Evolutionary conservation across 2,888 invertebrate genomes (phyloP), one percentile per base, ranked within the genome.

Genomic region (Eupithecia subfuscata): DNA sequence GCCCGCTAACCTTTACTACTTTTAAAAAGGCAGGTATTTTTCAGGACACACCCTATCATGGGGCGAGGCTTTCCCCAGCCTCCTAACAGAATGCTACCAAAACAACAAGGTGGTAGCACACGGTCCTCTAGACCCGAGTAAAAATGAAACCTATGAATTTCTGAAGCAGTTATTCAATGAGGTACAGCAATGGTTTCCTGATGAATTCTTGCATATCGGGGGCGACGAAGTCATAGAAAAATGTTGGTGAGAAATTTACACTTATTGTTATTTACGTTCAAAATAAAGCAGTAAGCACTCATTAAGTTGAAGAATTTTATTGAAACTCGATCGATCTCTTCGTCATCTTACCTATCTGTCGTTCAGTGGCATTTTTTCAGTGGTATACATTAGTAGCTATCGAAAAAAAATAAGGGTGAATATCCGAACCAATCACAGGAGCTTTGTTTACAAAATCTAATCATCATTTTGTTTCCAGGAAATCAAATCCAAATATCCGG

Each of bases 211-310:
- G 18, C 99, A 99, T 90, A 89, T 99, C 1, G 99, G 99, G 6
- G 98, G 98, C 0, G 99, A 99, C 88, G 99, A 99, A 93, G 98
- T 98, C 0, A 96, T 95, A 43, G 96, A 96, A 85, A 92, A 94
- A 71, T 98, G 98, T 87, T 98, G 98, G 98, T 97, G 89, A 92
- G 92, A 30, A 16, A 56, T 56, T 56, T 22, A 56, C n/a, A 56
- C 22, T n/a, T 12, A n/a, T 52, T n/a, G 9, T 52, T 52, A 52
- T 9, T 6, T 22, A 9, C 52, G n/a, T 52, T 52, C n/a, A n/a
- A 56, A 56, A 6, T 11, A 56, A 56, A 22, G 16, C 56, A 56
- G 48, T 43, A 8, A 12, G 43, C 9, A 56, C 18, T 52, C 3
- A 9, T 22, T 48, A n/a, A 48, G 18, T 48, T 48, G 48, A 48